Base-by-base conservation (phyloP, 2,113 vertebrate species). In the Lepisosteus osseus region DNA sequence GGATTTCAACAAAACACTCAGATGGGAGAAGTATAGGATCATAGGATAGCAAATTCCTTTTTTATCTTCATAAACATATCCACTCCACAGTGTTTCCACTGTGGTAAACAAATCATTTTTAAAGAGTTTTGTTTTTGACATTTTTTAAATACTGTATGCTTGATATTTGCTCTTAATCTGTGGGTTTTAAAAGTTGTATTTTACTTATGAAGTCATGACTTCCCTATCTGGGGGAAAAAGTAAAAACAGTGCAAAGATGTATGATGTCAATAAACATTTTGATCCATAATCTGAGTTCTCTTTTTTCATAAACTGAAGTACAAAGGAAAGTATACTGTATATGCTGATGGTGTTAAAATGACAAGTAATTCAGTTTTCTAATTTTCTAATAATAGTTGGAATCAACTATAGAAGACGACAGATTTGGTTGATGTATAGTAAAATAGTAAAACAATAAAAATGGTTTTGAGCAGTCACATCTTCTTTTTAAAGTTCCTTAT, bases 241-340 rank as follows among this genome's bases (percentile, higher is more conserved):
- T 59, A 59, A 59, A 59, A 59, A 59, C 57, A 59, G 29, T 56
- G 54, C 65, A 43, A 17, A 29, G 7, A 68, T 68, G 72, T 54
- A 68, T 68, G 4, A 54, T 68, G 51, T 14, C 57, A 73, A 68
- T 73, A 73, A 73, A 72, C 3, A 44, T 40, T 7, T 47, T 41
- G 6, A 72, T 44, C 29, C 56, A 47, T 67, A 13, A 61, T 41
- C 9, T 14, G 65, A 67, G 64, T 42, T 61, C 7, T 44, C 41
- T 41, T 43, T 61, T 29, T 45, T 11, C 7, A 7, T 51, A 3
- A 62, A 15, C 11, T 63, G 41, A 5, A 14, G 41, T 56, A 68
- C 57, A 42, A 13, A 56, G 42, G 47, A 17, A 54, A 40, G 13
- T n/a, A 7, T 55, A 56, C 65, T 42, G 9, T 7, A 15, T 7